phyloP scores from a whole-genome alignment of 1,140 invertebrate genomes.

The Bombus waltoni region DNA sequence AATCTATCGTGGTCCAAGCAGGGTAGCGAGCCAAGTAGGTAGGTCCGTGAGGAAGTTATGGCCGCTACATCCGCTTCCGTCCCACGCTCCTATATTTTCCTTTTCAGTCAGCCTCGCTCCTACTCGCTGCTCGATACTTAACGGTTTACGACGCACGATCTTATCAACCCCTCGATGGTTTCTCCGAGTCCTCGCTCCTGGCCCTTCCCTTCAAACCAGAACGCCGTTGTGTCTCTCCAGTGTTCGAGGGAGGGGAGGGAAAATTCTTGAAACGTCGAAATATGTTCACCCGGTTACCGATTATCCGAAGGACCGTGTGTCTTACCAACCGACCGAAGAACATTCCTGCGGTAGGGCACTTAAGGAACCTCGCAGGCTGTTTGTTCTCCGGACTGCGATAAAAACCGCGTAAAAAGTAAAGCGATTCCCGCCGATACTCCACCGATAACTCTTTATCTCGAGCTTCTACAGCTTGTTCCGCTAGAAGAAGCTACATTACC shows the following conservation, averaged over 20 bases:
- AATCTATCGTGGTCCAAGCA: slow-evolving; percentile 46
- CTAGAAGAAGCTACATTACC: background rate
- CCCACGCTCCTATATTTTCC: slow-evolving; percentile 72
- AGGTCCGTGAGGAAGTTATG: slow-evolving; percentile 65
- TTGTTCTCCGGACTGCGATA: background rate
- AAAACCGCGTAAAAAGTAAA: slow-evolving; percentile 47
- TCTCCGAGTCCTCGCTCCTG: slow-evolving; percentile 28
- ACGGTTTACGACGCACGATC: slow-evolving; percentile 78
- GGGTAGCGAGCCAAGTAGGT: slow-evolving; percentile 16
- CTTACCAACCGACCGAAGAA: background rate
- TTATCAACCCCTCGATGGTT: slow-evolving; percentile 60
- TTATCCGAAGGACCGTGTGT: background rate
- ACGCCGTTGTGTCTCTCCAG: background rate
- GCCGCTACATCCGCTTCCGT: slow-evolving; percentile 78
- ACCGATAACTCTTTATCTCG: slow-evolving; percentile 8
- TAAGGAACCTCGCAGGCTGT: background rate
- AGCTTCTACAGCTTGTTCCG: background rate
- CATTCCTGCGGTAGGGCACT: slow-evolving; percentile 38
- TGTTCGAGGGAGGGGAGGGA: too few species aligned
- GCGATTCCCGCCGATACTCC: slow-evolving; percentile 13
- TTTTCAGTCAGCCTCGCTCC: slow-evolving; percentile 52
- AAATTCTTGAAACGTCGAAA: slow-evolving; percentile 37
- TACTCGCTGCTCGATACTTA: slow-evolving; percentile 72
- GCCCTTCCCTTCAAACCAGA: slow-evolving; percentile 10
- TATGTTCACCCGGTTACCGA: slow-evolving; percentile 37